Evolutionary conservation across 1,140 invertebrate species (phyloP).

Genomic region (Contarinia nasturtii): DNA sequence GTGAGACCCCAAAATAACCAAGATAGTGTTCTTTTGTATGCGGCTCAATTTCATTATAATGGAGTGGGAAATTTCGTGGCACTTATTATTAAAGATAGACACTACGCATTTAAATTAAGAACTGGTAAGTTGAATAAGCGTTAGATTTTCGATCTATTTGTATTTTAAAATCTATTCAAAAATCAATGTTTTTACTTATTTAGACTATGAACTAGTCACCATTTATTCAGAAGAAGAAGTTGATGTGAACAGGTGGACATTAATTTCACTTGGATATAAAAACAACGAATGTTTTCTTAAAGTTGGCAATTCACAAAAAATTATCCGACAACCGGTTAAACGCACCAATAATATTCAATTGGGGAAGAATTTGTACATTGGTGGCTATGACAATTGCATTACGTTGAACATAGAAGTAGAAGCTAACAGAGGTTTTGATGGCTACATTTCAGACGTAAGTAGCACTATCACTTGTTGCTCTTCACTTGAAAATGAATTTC

Average conservation of each 20-base stretch:
- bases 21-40: constrained; percentile 77
- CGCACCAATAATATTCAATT: constrained; percentile 36
- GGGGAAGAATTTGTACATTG: constrained; percentile 65
- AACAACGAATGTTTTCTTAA: constrained; percentile 19
- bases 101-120: constrained; percentile 73
- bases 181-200: background rate
- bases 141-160: too few species aligned
- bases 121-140: constrained; percentile 37
- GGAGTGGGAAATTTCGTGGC: constrained; percentile 81
- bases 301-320: constrained; percentile 22
- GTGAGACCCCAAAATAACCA: constrained; percentile 31
- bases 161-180: too few species aligned
- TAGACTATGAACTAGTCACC: constrained; percentile 28
- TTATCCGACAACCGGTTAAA: constrained; percentile 31
- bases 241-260: constrained; percentile 49
- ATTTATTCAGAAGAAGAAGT: constrained; percentile 41
- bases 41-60: constrained; percentile 62
- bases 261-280: constrained; percentile 49
- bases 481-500: constrained; percentile 5
- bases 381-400: constrained; percentile 59
- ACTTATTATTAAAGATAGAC: constrained; percentile 56
- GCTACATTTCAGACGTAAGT: constrained; percentile 69
- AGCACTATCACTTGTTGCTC: background rate
- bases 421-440: constrained; percentile 55
- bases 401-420: constrained; percentile 48